Evolutionary conservation across 2,113 vertebrate genomes (phyloP).

Genomic region (human): DNA sequence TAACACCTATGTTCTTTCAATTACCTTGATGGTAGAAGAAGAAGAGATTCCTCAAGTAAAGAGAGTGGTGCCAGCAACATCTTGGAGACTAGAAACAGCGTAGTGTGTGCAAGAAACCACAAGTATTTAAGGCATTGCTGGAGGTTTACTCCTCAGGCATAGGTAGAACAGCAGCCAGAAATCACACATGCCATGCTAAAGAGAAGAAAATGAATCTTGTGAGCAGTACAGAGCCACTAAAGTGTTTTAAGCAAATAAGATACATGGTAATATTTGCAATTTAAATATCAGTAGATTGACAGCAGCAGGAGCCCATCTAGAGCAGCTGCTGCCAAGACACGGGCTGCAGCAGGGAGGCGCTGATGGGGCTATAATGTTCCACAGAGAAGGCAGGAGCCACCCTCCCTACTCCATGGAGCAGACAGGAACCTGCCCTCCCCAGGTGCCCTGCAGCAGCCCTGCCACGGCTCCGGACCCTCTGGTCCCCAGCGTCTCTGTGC

Average conservation of each 20-base stretch:
- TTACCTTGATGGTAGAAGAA: neutral
- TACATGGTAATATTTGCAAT: neutral
- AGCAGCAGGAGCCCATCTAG: too few relatives aligned
- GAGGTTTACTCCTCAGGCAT: neutral
- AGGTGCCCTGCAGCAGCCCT: too few relatives aligned
- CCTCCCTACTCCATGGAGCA: too few relatives aligned
- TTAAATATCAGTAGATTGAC: neutral
- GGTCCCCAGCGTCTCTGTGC: too few relatives aligned
- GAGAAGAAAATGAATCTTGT: neutral
- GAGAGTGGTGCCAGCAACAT: neutral
- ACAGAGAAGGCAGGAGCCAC: too few relatives aligned
- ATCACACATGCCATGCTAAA: neutral
- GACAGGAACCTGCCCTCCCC: too few relatives aligned
- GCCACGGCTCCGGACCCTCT: too few relatives aligned
- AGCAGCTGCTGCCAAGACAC: too few relatives aligned
- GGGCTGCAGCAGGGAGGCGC: too few relatives aligned
- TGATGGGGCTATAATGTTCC: too few relatives aligned
- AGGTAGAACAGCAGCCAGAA: neutral
- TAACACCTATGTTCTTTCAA: neutral
- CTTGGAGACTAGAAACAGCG: neutral
- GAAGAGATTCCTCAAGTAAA: neutral
- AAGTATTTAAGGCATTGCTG: neutral
- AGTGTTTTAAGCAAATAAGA: neutral
- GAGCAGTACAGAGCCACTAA: neutral
- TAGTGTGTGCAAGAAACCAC: neutral